phyloP scores from a whole-genome alignment of 2,797 vertebrate species.

The Nothura maculosa region DNA sequence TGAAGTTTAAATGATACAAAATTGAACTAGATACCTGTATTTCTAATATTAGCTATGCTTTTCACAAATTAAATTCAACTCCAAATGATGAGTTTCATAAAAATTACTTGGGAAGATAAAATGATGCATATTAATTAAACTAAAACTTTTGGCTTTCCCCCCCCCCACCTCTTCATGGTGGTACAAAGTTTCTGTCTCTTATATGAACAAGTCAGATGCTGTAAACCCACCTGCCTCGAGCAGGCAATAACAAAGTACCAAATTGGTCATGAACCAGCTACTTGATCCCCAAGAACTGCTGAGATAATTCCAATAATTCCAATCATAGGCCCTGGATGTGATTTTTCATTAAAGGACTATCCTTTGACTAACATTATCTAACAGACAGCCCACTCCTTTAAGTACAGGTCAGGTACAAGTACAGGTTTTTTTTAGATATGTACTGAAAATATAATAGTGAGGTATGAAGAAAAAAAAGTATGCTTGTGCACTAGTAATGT shows the following conservation, averaged over 20 bases:
- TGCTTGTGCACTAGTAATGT: neutral
- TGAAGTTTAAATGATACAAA: neutral
- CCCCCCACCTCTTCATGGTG: neutral
- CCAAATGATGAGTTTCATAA: neutral
- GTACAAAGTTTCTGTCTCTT: neutral
- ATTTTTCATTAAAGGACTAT: neutral
- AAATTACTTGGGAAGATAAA: neutral
- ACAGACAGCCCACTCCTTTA: rapidly evolving
- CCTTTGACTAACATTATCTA: neutral
- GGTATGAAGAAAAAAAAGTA: neutral
- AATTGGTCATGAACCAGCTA: neutral
- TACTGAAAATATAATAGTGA: neutral
- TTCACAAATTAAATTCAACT: neutral
- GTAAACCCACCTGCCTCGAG: neutral
- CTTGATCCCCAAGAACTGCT: rapidly evolving
- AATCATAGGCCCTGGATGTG: rapidly evolving
- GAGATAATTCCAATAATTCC: neutral
- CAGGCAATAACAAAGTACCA: neutral
- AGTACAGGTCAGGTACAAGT: no score
- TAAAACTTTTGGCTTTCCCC: no score
- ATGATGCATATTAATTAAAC: neutral
- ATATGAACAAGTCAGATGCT: neutral
- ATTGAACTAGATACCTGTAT: neutral
- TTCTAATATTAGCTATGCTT: neutral
- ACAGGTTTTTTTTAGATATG: neutral